These are phyloP conservation scores for Bombylius major DNA, from an alignment of 2,888 invertebrate genomes.

Conservation along the genomic window DNA sequence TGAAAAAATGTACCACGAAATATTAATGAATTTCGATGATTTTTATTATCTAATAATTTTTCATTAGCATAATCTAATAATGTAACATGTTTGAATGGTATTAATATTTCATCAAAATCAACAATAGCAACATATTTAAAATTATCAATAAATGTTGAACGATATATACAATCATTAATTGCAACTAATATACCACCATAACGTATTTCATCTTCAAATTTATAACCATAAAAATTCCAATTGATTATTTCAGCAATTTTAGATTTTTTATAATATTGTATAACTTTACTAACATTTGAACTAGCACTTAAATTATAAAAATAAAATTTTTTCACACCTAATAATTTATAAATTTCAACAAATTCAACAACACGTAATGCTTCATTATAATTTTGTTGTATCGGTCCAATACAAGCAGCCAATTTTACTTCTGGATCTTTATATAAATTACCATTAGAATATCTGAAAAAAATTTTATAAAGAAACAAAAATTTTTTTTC, in stretches of 20 bases:
- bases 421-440: conserved; percentile 12
- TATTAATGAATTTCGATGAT: conserved; percentile 24
- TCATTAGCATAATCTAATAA: conserved; percentile 39
- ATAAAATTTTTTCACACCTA: conserved; percentile 38
- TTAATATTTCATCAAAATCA: conserved; percentile 76
- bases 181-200: conserved; percentile 75
- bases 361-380: conserved; percentile 39
- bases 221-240: conserved; percentile 32
- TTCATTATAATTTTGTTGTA: conserved; percentile 35
- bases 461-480: background rate
- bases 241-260: conserved; percentile 31
- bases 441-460: background rate
- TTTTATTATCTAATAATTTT: conserved; percentile 25
- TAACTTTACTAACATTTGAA: conserved; percentile 28
- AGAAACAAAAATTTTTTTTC: background rate
- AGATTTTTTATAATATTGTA: conserved; percentile 28
- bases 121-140: conserved; percentile 71
- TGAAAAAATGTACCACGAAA: conserved; percentile 41
- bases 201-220: conserved; percentile 31
- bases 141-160: conserved; percentile 58
- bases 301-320: conserved; percentile 37
- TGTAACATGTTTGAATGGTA: conserved; percentile 65
- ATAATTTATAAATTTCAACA: conserved; percentile 37
- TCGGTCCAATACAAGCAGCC: conserved; percentile 35
- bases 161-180: conserved; percentile 81